Base-by-base conservation (phyloP, 2,888 invertebrate species). In the Epiblema foenella region DNA sequence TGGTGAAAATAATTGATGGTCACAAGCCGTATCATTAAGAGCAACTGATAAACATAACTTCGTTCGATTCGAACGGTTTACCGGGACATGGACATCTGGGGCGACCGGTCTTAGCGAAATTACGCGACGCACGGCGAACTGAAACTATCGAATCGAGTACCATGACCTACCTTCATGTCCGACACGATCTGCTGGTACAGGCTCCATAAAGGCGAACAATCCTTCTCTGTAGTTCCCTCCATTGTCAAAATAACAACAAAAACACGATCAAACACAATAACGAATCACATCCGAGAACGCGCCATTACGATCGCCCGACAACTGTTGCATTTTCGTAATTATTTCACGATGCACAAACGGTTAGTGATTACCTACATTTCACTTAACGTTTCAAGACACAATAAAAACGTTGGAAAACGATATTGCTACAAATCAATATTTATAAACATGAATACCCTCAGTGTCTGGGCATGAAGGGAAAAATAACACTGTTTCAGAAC, bases 111-210 rank as follows among this genome's bases (percentile, higher is more conserved):
- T 69, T 69, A 77, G 74, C 73, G 65, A 78, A 74, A 77, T 73
- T 68, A 75, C 72, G 60, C 67, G 67, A 57, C 56, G 64, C 60
- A 62, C 56, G 71, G 46, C 49, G 60, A 57, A 49, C 51, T 64
- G 56, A 39, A 67, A 74, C 63, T 72, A 70, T 62, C 65, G 72
- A 78, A 74, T 62, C 65, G 72, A 78, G 74, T 75, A 73, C 72
- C 73, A 68, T 78, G 79, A 90, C 95, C 94, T 95, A 98, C 99
- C 97, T 99, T 99, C 97, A 99, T 97, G 89, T 99, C 99, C 84
- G 96, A 96, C 82, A 99, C 96, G 81, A 99, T 98, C 90, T 98
- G 98, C 92, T 98, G 98, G 89, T 99, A 99, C 80, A 99, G 95
- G 86, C 97, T 97, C 90, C 98, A 98, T 85, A 98, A 94, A 79